Evolutionary conservation across 2,888 invertebrate genomes (phyloP).

Genomic region (Sarcophaga carnaria): DNA sequence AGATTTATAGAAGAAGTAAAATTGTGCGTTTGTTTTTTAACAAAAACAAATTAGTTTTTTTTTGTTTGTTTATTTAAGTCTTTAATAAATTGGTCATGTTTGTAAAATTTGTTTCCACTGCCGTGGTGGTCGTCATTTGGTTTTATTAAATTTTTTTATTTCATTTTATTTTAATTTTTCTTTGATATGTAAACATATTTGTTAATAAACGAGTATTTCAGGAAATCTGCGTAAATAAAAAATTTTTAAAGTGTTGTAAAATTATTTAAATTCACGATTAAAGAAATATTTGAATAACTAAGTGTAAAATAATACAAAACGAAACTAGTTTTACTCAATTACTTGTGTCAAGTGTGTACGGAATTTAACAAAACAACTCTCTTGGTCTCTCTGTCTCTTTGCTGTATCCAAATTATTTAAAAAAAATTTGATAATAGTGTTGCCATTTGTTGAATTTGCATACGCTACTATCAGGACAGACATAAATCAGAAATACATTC

Average conservation of each 20-base stretch:
- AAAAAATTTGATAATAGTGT: no score
- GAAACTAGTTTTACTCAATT: no score
- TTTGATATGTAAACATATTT: constrained; percentile 55
- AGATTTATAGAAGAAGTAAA: constrained; percentile 7
- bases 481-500: no score
- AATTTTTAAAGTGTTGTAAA: constrained; percentile 4
- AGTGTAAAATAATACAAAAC: background rate
- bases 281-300: background rate
- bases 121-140: constrained; percentile 6
- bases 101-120: constrained; percentile 29
- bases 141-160: background rate
- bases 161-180: background rate
- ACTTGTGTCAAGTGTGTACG: no score
- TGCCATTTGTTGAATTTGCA: no score
- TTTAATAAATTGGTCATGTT: constrained; percentile 67
- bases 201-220: background rate
- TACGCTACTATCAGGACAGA: no score
- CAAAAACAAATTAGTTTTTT: constrained; percentile 31
- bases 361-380: no score
- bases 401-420: no score
- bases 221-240: constrained; percentile 9
- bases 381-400: no score
- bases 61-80: constrained; percentile 50
- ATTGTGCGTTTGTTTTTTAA: constrained; percentile 53
- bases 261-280: constrained; percentile 3